Percentiles rank a stretch among this genome's conserved stretches.
Evolutionary conservation across 1,140 invertebrate species (phyloP).

Genomic region (Aphelenchoides besseyi): DNA sequence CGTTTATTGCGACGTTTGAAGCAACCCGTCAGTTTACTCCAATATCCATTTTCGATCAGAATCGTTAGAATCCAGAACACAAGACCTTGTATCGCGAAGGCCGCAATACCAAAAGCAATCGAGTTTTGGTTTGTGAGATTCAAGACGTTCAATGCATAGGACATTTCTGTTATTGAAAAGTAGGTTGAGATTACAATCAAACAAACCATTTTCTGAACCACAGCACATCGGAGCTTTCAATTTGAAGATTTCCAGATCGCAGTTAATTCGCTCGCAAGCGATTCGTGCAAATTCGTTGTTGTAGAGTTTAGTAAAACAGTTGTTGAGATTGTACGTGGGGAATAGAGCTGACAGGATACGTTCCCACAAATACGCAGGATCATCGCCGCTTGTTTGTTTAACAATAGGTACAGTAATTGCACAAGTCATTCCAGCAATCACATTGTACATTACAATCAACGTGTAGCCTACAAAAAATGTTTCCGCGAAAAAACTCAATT

Average conservation of each 20-base stretch:
- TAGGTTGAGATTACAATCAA: neutral
- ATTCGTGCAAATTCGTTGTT: conserved; percentile 44
- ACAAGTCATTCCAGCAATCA: conserved; percentile 55
- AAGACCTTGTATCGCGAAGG: conserved; percentile 50
- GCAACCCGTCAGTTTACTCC: conserved; percentile 12
- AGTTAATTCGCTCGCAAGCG: conserved; percentile 38
- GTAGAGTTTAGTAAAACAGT: conserved; percentile 43
- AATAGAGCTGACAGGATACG: conserved; percentile 48
- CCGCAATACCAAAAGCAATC: conserved; percentile 37
- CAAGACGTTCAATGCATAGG: conserved; percentile 43
- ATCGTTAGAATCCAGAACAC: conserved; percentile 49
- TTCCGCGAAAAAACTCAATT: too few species aligned
- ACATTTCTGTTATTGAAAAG: conserved; percentile 26
- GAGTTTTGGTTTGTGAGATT: conserved; percentile 24
- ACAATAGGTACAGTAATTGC: conserved; percentile 55
- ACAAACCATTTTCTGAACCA: conserved; percentile 26
- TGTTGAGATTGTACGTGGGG: conserved; percentile 47
- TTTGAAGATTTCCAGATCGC: conserved; percentile 20
- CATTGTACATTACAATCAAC: conserved; percentile 55
- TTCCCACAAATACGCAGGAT: conserved; percentile 38
- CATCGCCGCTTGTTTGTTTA: conserved; percentile 32
- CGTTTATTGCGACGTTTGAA: neutral
- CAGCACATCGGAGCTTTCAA: conserved; percentile 31
- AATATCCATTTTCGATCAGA: conserved; percentile 36
- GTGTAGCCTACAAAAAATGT: too few species aligned